Conservation (phyloP, 2,888 invertebrate species). For the Pedicia rivosa region DNA sequence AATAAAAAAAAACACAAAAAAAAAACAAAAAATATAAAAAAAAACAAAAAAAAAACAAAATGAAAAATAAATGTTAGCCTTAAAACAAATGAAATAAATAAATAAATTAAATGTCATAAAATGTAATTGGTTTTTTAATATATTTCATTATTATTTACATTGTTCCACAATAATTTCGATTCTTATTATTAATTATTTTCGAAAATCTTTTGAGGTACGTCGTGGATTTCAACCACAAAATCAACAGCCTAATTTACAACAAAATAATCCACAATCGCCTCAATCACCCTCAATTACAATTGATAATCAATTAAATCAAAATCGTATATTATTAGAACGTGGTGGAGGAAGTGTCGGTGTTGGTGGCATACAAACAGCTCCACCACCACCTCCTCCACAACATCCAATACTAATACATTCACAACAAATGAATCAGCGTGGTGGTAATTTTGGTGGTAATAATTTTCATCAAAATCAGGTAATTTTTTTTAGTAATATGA, state of each 20-base stretch:
- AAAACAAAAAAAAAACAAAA: too few species aligned
- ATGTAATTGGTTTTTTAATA: too few species aligned
- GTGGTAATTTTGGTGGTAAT: slow-evolving; percentile 21
- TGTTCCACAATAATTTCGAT: too few species aligned
- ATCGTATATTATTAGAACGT: background rate
- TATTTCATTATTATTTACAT: too few species aligned
- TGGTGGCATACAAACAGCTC: background rate
- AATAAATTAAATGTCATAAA: too few species aligned
- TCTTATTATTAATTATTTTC: too few species aligned
- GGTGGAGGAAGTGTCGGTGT: slow-evolving; percentile 17
- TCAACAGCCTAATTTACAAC: too few species aligned
- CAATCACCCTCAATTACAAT: slow-evolving; percentile 1
- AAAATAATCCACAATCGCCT: slow-evolving; percentile 3
- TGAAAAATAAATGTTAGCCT: too few species aligned
- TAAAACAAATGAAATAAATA: too few species aligned
- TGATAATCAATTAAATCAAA: slow-evolving; percentile 2
- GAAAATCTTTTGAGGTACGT: too few species aligned
- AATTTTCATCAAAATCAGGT: slow-evolving; percentile 14
- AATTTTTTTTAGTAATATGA: slow-evolving; percentile 9
- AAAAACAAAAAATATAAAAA: too few species aligned
- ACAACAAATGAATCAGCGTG: slow-evolving; percentile 15
- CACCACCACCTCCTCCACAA: slow-evolving; percentile 17
- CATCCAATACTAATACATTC: slow-evolving; percentile 29
- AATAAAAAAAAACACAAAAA: too few species aligned
- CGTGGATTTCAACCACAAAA: slow-evolving; percentile 15